Evolutionary conservation across 92 coral and sea anemone genomes (phyloP).

Genomic region (Paragorgia papillata): DNA sequence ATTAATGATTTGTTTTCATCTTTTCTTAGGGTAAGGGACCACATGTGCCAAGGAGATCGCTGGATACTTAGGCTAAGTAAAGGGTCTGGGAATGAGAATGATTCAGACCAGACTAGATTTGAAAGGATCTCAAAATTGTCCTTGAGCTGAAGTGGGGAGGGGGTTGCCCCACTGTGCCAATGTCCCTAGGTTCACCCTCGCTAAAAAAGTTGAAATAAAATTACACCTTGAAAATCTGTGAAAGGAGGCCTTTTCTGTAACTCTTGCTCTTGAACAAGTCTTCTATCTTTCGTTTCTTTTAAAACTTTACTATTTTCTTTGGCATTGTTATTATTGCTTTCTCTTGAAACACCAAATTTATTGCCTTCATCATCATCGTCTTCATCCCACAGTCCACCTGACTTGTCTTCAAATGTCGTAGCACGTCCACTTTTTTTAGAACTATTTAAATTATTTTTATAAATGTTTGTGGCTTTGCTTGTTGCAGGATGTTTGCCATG

Average conservation of each 20-base stretch:
- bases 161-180: no score
- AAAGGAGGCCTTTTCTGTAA: conserved; percentile 68
- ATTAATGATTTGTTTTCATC: no score
- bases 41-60: no score
- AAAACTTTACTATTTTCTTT: conserved; percentile 23
- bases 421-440: conserved; percentile 69
- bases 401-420: conserved; percentile 69
- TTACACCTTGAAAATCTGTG: conserved; percentile 85
- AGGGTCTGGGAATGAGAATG: no score
- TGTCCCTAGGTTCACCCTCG: no score
- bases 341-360: conserved; percentile 40
- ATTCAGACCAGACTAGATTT: no score
- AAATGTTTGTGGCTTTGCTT: conserved; percentile 68
- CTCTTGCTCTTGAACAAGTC: conserved; percentile 47
- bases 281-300: conserved; percentile 62
- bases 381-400: conserved; percentile 51
- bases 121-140: no score
- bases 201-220: no score
- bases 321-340: conserved; percentile 46
- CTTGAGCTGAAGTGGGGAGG: no score
- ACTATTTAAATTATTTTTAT: conserved; percentile 68
- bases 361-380: conserved; percentile 48
- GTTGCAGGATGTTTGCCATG: conserved; percentile 46
- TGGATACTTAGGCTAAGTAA: no score
- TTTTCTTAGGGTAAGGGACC: no score